A percentile compares a stretch with the other conserved stretches of the same genome.
Evolutionary conservation across 2,113 vertebrate genomes (phyloP).

Genomic region (Pachycephala philippinensis): DNA sequence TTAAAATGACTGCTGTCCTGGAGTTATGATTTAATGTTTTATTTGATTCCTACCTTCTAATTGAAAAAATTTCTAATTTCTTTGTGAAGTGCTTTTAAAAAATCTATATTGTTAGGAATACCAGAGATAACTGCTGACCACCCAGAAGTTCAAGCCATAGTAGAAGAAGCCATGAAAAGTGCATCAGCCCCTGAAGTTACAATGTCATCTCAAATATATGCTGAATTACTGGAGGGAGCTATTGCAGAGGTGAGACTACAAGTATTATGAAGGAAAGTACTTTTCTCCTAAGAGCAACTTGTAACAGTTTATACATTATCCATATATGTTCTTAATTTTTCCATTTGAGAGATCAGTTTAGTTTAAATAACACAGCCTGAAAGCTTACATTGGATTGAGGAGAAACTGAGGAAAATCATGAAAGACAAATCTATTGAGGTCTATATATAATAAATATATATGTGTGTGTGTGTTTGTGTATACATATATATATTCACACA

Average conservation of each 20-base stretch:
- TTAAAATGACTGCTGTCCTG: not conserved
- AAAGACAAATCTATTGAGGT: not conserved
- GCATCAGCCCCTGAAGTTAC: constrained; percentile 38
- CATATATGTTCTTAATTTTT: not conserved
- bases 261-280: not conserved
- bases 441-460: not conserved
- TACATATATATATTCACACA: not conserved
- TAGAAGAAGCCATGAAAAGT: constrained; percentile 65
- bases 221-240: constrained; percentile 69
- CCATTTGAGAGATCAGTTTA: not conserved
- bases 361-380: not conserved
- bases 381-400: not conserved
- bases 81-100: not conserved
- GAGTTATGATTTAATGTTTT: not conserved
- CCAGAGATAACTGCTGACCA: constrained; percentile 76
- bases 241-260: constrained; percentile 74
- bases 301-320: not conserved
- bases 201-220: constrained; percentile 57
- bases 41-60: not conserved
- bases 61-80: not conserved
- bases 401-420: not conserved
- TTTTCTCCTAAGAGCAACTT: not conserved
- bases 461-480: not conserved
- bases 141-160: constrained; percentile 76
- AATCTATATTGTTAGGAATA: not conserved